Conservation (phyloP, 1,140 invertebrate species). For the Aphaenogaster rudis region DNA sequence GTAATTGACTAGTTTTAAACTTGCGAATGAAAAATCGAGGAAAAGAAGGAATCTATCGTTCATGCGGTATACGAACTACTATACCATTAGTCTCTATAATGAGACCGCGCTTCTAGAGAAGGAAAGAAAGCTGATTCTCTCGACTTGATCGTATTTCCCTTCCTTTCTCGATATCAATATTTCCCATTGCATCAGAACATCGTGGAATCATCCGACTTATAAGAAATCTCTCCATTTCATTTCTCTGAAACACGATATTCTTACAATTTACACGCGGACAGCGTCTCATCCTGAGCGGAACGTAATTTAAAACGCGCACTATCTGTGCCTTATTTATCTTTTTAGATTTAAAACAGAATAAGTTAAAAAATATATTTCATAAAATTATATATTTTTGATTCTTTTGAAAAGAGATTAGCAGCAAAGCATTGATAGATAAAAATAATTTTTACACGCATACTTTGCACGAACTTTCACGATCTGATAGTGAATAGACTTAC, state of each 20-base stretch:
- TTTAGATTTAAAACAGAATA: background rate
- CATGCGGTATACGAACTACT: constrained; percentile 10
- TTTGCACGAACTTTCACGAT: background rate
- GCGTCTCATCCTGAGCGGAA: background rate
- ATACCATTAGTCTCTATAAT: constrained; percentile 57
- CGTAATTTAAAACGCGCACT: constrained; percentile 20
- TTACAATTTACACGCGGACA: constrained; percentile 40
- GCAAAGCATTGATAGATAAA: constrained; percentile 20
- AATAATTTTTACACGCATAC: background rate
- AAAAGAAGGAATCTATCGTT: constrained; percentile 15
- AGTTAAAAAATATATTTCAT: background rate
- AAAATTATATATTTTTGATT: background rate
- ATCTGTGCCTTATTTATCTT: background rate
- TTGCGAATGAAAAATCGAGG: constrained; percentile 4
- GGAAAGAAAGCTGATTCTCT: constrained; percentile 33
- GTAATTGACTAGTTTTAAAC: background rate
- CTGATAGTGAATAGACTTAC: background rate
- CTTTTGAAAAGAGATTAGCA: background rate
- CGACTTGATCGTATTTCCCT: constrained; percentile 42
- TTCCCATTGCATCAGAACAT: constrained; percentile 37
- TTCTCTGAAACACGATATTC: constrained; percentile 1
- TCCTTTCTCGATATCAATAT: constrained; percentile 48
- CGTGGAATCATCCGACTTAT: constrained; percentile 36
- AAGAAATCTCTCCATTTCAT: constrained; percentile 53
- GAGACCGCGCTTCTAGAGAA: constrained; percentile 19